Percentiles rank a stretch among this genome's conserved stretches.
These are phyloP conservation scores for Anguilla pacifica DNA, from an alignment of 2,797 vertebrate species.

Conservation along the genomic window DNA sequence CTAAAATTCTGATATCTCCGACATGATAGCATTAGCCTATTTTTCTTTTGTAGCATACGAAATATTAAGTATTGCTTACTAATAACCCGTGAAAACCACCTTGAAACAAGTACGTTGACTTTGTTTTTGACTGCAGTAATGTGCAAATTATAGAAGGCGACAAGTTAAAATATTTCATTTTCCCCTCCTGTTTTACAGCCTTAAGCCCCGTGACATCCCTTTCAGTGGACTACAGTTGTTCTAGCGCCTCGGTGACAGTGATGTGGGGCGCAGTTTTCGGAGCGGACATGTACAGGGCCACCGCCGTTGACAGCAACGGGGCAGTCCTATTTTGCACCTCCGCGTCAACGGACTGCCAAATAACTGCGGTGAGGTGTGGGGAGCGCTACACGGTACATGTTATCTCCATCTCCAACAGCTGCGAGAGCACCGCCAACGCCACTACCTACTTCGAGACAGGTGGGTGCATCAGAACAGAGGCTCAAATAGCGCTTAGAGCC, in stretches of 20 bases:
- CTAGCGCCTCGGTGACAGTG: constrained; percentile 53
- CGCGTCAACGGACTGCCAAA: constrained; percentile 59
- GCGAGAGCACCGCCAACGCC: constrained; percentile 58
- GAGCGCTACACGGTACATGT: constrained; percentile 63
- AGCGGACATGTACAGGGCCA: constrained; percentile 64
- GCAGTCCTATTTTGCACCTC: constrained; percentile 63
- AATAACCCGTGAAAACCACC: neutral
- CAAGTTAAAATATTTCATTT: neutral
- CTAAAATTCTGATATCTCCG: neutral
- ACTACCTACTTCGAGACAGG: constrained; percentile 68
- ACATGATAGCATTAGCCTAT: too few relatives aligned
- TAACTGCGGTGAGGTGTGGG: constrained; percentile 67
- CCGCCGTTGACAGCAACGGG: constrained; percentile 52
- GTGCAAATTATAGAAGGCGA: neutral
- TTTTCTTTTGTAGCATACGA: neutral
- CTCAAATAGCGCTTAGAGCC: neutral
- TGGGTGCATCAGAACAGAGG: constrained; percentile 44
- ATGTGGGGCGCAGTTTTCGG: constrained; percentile 67
- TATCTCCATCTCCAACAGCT: constrained; percentile 59
- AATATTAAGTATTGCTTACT: neutral
- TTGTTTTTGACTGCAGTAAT: neutral
- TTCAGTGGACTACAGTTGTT: constrained; percentile 64
- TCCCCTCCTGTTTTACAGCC: constrained; percentile 47
- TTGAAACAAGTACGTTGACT: neutral
- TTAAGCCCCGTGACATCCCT: constrained; percentile 61